Evolutionary conservation across 2,113 vertebrate species (phyloP).

Genomic region (Percopsis transmontana): DNA sequence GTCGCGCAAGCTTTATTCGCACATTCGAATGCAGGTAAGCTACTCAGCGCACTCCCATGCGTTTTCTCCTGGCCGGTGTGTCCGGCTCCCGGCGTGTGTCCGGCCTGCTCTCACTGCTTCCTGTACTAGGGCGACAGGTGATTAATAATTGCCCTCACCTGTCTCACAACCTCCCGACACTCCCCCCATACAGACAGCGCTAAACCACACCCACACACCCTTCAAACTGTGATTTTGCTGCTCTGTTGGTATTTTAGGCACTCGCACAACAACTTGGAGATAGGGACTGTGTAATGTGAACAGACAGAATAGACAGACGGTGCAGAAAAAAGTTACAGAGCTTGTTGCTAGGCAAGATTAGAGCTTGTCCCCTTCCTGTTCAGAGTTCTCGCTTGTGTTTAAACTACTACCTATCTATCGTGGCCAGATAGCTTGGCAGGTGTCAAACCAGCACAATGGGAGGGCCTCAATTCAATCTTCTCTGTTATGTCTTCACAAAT

Average conservation of each 20-base stretch:
- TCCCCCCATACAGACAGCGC: too few species aligned
- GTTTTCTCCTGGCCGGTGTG: too few species aligned
- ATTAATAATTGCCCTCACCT: too few species aligned
- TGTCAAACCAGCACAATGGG: background rate
- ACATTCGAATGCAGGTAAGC: too few species aligned
- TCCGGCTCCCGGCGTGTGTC: too few species aligned
- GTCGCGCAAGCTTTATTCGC: too few species aligned
- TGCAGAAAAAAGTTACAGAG: background rate
- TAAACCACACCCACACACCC: background rate
- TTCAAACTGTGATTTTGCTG: background rate
- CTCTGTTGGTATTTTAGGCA: slow-evolving; percentile 9
- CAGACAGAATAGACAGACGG: background rate
- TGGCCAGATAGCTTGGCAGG: background rate
- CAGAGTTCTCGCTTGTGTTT: background rate
- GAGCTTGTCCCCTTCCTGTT: background rate
- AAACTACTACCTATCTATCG: background rate
- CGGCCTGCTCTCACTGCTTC: too few species aligned
- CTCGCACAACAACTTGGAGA: slow-evolving; percentile 23
- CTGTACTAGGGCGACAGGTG: too few species aligned
- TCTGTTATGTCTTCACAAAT: background rate
- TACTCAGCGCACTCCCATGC: too few species aligned
- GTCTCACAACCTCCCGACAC: too few species aligned
- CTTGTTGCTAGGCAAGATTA: too few species aligned
- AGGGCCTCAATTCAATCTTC: background rate
- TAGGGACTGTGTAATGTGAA: background rate